Percentiles rank a stretch among this genome's conserved stretches.
Evolutionary conservation across 1,140 invertebrate genomes (phyloP).

Genomic region (Conopomorpha cramerella): DNA sequence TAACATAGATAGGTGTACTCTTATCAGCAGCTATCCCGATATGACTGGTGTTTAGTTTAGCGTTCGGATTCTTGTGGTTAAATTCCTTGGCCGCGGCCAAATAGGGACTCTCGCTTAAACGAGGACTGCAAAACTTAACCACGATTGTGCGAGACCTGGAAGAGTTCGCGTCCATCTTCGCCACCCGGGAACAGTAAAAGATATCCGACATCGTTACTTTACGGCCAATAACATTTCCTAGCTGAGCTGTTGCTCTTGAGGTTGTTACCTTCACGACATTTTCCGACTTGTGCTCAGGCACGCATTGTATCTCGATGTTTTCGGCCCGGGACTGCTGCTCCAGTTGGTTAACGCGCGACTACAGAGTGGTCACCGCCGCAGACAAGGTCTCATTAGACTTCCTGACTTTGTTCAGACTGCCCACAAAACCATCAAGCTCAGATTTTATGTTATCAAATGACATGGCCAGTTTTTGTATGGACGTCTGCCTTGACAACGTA

Average conservation of each 20-base stretch:
- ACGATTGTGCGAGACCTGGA: not conserved
- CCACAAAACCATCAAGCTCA: too few species aligned
- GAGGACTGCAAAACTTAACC: not conserved
- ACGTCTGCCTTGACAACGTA: too few species aligned
- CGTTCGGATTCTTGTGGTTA: not conserved
- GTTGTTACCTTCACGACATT: not conserved
- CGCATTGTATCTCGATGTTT: not conserved
- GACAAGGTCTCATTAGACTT: too few species aligned
- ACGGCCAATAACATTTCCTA: not conserved
- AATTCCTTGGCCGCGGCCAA: not conserved
- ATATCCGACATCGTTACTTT: not conserved
- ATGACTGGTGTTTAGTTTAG: not conserved
- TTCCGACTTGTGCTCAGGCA: not conserved
- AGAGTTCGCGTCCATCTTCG: not conserved
- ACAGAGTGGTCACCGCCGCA: too few species aligned
- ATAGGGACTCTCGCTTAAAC: not conserved
- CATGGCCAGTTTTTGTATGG: too few species aligned
- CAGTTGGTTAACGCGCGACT: too few species aligned
- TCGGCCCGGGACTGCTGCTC: too few species aligned
- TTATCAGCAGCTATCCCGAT: not conserved
- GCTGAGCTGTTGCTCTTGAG: not conserved
- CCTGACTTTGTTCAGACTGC: too few species aligned
- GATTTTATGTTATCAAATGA: too few species aligned
- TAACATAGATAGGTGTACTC: not conserved
- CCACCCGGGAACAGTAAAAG: not conserved